A percentile compares a stretch with the other conserved stretches of the same genome.
phyloP scores from a whole-genome alignment of 2,113 vertebrate species.

The Grus americana region DNA sequence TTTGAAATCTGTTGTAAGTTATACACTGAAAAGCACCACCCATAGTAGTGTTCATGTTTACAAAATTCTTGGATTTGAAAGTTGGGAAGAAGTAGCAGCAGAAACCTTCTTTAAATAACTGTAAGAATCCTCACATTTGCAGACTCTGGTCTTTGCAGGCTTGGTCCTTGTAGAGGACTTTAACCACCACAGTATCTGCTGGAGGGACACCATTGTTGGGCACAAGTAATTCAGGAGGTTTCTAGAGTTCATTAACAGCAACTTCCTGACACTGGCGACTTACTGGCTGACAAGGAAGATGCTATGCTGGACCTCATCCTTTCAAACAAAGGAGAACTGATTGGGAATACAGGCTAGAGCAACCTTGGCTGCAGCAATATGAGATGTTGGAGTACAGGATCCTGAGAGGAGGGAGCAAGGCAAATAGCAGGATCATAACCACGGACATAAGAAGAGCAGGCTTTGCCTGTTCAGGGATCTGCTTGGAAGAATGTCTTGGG shows the following conservation, averaged over 20 bases:
- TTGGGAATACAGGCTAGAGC: background rate
- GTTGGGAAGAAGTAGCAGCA: background rate
- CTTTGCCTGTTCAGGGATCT: background rate
- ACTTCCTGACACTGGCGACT: background rate
- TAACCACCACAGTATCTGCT: background rate
- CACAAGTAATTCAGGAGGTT: background rate
- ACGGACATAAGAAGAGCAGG: background rate
- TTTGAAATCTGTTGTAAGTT: background rate
- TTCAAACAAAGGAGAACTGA: background rate
- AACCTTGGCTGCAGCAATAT: background rate
- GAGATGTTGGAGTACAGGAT: background rate
- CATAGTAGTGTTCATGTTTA: background rate
- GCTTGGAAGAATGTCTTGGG: background rate
- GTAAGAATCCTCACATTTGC: background rate
- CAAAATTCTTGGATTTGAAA: background rate
- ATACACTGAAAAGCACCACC: background rate
- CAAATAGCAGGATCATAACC: background rate
- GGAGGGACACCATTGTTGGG: background rate
- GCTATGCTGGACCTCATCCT: background rate
- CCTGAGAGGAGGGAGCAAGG: background rate
- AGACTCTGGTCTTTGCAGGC: background rate
- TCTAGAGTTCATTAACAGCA: background rate
- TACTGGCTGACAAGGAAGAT: background rate
- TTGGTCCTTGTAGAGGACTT: background rate
- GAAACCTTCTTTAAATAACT: background rate